A percentile compares a stretch with the other conserved stretches of the same genome.
Conservation (phyloP, 2,797 vertebrate genomes). For the Moxostoma hubbsi region DNA sequence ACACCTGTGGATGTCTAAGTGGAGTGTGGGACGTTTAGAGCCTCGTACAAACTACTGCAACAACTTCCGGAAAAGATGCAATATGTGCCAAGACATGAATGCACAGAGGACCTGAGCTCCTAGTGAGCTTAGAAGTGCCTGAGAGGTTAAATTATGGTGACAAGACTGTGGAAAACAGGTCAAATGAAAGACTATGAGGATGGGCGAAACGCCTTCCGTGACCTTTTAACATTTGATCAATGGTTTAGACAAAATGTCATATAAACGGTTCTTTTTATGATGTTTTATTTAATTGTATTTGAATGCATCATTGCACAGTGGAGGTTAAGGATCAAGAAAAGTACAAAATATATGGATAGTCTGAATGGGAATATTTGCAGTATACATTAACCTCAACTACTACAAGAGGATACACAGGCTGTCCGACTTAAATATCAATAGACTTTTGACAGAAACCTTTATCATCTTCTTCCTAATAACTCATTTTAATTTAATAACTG, state of each 20-base stretch:
- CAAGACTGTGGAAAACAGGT: slow-evolving; percentile 39
- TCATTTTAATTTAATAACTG: slow-evolving; percentile 22
- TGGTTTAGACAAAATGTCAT: slow-evolving; percentile 38
- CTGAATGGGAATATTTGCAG: slow-evolving; percentile 39
- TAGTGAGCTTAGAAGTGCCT: slow-evolving; percentile 74
- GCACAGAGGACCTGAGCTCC: slow-evolving; percentile 32
- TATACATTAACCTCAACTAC: neutral
- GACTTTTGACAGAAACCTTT: neutral
- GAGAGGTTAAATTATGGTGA: slow-evolving; percentile 51
- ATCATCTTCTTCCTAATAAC: slow-evolving; percentile 10
- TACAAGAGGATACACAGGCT: slow-evolving; percentile 35
- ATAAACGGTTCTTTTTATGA: slow-evolving; percentile 38
- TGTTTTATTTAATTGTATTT: slow-evolving; percentile 53
- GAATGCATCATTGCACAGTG: slow-evolving; percentile 71
- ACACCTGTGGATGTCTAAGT: slow-evolving; percentile 38
- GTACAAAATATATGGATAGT: slow-evolving; percentile 35
- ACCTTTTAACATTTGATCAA: slow-evolving; percentile 57
- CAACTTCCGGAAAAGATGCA: slow-evolving; percentile 46
- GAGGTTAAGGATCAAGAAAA: slow-evolving; percentile 63
- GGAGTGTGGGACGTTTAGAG: slow-evolving; percentile 43
- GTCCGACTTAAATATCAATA: slow-evolving; percentile 30
- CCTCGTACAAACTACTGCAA: slow-evolving; percentile 52
- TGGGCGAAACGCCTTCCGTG: slow-evolving; percentile 61
- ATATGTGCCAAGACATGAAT: slow-evolving; percentile 69
- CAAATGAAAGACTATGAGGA: neutral